A percentile compares a stretch with the other conserved stretches of the same genome.
phyloP scores from a whole-genome alignment of 2,113 vertebrate species.

The Heterotis niloticus region DNA sequence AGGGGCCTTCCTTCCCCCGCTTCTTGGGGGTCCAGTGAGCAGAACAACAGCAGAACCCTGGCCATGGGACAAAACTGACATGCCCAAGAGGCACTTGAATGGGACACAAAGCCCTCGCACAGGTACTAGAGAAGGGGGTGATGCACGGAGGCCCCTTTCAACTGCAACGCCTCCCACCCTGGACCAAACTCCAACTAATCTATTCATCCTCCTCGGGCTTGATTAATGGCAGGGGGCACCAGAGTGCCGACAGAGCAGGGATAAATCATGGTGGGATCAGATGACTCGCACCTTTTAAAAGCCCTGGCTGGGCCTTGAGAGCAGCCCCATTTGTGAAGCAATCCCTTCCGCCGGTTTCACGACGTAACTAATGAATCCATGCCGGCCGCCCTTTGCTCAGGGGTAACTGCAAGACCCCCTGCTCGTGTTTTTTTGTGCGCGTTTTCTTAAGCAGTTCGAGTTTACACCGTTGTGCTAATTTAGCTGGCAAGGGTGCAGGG shows the following conservation, averaged over 20 bases:
- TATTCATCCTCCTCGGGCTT: constrained; percentile 23
- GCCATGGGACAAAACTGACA: background rate
- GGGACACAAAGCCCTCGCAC: constrained; percentile 23
- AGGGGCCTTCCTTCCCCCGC: background rate
- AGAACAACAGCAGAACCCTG: background rate
- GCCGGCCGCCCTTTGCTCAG: background rate
- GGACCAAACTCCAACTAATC: background rate
- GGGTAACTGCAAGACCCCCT: background rate
- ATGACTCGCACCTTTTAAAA: constrained; percentile 14
- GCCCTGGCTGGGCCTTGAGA: background rate
- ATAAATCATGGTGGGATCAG: constrained; percentile 38
- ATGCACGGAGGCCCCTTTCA: constrained; percentile 34
- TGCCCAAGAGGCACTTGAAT: too few species aligned
- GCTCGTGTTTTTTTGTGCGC: background rate
- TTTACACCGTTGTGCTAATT: constrained; percentile 15
- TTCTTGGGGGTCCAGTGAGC: background rate
- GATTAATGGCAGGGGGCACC: constrained; percentile 33
- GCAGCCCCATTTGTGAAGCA: too few species aligned
- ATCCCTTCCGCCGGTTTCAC: constrained; percentile 7
- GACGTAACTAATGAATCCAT: background rate
- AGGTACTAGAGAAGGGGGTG: constrained; percentile 12
- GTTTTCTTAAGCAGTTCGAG: background rate
- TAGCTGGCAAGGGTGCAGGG: background rate
- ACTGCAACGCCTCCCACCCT: constrained; percentile 21
- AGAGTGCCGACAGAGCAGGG: constrained; percentile 32